Conservation (phyloP, 1,140 invertebrate genomes). For the Thaumatotibia leucotreta region DNA sequence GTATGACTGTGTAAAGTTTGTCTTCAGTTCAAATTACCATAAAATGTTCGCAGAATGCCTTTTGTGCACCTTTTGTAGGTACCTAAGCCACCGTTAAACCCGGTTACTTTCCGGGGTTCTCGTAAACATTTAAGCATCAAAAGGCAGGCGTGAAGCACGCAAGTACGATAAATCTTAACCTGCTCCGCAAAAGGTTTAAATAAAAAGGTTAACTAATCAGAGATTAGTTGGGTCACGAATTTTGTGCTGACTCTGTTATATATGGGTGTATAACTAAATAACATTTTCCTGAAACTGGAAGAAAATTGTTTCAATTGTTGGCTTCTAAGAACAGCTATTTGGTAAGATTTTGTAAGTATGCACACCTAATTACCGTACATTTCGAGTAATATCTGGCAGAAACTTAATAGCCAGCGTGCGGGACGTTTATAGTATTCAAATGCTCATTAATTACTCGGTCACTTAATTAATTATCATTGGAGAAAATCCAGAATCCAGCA, state of each 20-base stretch:
- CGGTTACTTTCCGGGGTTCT: neutral
- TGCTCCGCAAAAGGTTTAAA: neutral
- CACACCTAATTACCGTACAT: too few relatives aligned
- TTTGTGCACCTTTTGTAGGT: neutral
- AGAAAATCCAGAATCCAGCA: neutral
- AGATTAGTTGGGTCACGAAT: neutral
- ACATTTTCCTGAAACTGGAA: too few relatives aligned
- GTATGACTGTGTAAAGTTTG: too few relatives aligned
- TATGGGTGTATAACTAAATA: too few relatives aligned
- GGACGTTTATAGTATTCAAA: neutral
- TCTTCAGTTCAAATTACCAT: neutral
- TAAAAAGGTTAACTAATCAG: neutral
- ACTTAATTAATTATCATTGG: neutral
- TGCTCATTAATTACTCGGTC: neutral
- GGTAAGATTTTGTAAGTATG: too few relatives aligned
- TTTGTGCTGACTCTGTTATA: neutral
- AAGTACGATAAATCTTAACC: neutral
- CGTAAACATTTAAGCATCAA: neutral
- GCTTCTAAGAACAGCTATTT: too few relatives aligned
- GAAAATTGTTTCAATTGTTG: too few relatives aligned
- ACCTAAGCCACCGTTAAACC: too few relatives aligned
- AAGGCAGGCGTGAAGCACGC: neutral
- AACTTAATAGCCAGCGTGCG: neutral
- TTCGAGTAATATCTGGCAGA: neutral
- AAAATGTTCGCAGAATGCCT: too few relatives aligned